phyloP scores from a whole-genome alignment of 2,113 vertebrate species.

The Elaphurus davidianus region DNA sequence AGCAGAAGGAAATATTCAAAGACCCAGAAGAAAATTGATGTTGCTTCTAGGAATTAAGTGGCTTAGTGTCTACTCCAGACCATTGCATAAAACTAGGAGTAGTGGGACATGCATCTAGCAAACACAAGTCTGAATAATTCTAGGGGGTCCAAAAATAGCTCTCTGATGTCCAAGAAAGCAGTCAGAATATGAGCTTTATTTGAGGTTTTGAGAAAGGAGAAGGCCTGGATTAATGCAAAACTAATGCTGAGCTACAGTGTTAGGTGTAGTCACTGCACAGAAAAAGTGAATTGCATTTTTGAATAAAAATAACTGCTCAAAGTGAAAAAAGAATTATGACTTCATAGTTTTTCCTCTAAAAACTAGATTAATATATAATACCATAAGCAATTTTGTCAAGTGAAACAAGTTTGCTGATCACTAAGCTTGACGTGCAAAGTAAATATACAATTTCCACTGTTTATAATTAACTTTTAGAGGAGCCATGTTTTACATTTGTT shows the following conservation, averaged over 20 bases:
- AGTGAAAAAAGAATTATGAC: not conserved
- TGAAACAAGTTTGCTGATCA: not conserved
- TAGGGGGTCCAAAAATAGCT: not conserved
- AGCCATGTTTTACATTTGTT: not conserved
- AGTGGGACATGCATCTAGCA: too few relatives aligned
- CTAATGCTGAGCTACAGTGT: not conserved
- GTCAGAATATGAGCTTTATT: not conserved
- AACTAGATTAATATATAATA: not conserved
- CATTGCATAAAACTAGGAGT: not conserved
- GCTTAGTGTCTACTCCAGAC: not conserved
- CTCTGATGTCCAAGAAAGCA: not conserved
- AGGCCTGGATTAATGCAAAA: not conserved
- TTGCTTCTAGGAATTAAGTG: not conserved
- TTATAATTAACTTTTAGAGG: not conserved
- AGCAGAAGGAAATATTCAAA: not conserved
- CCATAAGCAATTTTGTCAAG: not conserved
- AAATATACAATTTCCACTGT: not conserved
- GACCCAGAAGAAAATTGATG: not conserved
- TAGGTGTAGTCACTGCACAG: not conserved
- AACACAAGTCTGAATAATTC: not conserved
- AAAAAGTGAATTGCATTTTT: not conserved
- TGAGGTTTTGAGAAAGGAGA: not conserved
- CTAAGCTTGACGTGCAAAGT: not conserved
- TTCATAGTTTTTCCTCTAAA: not conserved
- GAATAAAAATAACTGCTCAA: not conserved